Conservation (phyloP, 2,113 vertebrate genomes). For the Coptodon bakossiorum region DNA sequence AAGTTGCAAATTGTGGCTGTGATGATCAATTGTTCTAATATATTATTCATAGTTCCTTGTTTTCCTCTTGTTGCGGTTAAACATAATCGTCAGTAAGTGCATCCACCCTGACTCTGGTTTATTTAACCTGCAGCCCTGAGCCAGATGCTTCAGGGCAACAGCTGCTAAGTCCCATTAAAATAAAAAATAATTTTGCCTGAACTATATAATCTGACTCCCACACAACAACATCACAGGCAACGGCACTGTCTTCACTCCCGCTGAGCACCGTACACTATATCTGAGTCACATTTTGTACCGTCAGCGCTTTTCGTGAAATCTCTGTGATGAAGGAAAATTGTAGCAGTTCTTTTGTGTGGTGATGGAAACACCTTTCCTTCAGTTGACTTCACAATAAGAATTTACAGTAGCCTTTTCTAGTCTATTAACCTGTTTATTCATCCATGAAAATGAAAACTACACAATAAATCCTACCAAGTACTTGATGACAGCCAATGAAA, state of each 20-base stretch:
- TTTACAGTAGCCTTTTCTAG: constrained; percentile 25
- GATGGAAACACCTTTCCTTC: constrained; percentile 8
- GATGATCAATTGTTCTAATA: background rate
- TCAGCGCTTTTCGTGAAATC: background rate
- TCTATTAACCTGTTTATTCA: constrained; percentile 26
- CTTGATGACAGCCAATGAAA: background rate
- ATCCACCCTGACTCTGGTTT: background rate
- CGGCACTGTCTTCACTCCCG: background rate
- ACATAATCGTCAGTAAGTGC: background rate
- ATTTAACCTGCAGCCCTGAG: background rate
- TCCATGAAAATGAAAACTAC: constrained; percentile 1
- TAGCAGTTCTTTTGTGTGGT: background rate
- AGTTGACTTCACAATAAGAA: constrained; percentile 25
- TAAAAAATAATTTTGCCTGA: background rate
- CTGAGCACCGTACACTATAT: background rate
- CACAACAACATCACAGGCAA: background rate
- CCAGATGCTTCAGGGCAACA: background rate
- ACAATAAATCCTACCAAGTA: background rate
- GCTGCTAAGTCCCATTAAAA: background rate
- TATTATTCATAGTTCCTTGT: background rate
- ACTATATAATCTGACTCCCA: background rate
- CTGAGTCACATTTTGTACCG: background rate
- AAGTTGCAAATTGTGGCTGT: background rate
- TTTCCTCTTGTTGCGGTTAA: background rate
- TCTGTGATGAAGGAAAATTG: background rate